These are phyloP conservation scores for Bucco capensis DNA, from an alignment of 2,113 vertebrate genomes.

Conservation along the genomic window DNA sequence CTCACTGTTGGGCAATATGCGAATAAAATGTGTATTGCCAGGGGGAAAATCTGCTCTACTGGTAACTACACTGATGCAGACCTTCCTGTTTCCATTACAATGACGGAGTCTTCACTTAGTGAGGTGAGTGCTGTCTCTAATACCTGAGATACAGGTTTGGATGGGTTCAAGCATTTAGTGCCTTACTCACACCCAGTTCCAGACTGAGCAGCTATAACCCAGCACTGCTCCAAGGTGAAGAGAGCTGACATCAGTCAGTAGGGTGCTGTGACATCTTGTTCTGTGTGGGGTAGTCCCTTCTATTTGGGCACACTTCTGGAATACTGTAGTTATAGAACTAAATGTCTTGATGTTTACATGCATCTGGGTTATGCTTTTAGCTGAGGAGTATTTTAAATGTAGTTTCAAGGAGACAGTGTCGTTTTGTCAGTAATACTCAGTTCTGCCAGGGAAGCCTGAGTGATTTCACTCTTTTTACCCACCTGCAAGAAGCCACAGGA, in stretches of 20 bases:
- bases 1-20: constrained; percentile 13
- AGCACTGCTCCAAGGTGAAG: neutral
- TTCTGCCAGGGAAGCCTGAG: neutral
- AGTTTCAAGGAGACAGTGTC: neutral
- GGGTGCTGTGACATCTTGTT: neutral
- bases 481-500: neutral
- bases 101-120: constrained; percentile 47
- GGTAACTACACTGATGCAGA: constrained; percentile 13
- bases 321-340: neutral
- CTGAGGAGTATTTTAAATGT: neutral
- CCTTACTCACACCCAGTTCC: neutral
- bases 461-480: neutral
- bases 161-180: neutral
- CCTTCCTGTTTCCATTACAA: constrained; percentile 20
- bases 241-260: neutral
- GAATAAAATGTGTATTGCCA: constrained; percentile 54
- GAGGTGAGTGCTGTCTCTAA: constrained; percentile 75
- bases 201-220: neutral
- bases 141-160: neutral
- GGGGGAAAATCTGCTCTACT: constrained; percentile 51
- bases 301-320: neutral
- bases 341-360: rapidly evolving
- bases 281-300: neutral
- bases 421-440: neutral
- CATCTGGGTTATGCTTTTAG: neutral